A percentile compares a stretch with the other conserved stretches of the same genome.
These are phyloP conservation scores for Machimus rusticus DNA, from an alignment of 2,888 invertebrate species.

Conservation along the genomic window DNA sequence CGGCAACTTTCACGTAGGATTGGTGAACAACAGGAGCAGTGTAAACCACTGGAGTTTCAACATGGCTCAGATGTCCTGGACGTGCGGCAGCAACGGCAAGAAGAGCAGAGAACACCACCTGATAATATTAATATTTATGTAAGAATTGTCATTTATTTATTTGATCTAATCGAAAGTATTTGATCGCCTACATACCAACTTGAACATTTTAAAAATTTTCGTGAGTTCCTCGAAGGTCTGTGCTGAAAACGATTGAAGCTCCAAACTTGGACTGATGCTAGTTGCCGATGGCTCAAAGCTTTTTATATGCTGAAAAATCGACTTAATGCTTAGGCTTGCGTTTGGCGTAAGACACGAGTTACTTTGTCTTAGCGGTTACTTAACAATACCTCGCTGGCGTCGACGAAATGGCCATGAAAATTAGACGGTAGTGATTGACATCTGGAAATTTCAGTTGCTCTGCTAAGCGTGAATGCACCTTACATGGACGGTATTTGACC, in stretches of 20 bases:
- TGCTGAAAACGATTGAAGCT: slow-evolving; percentile 41
- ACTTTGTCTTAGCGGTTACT: neutral
- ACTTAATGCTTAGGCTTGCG: neutral
- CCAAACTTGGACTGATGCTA: slow-evolving; percentile 54
- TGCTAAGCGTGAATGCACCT: neutral
- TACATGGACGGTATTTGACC: neutral
- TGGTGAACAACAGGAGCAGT: slow-evolving; percentile 41
- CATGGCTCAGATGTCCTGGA: slow-evolving; percentile 53
- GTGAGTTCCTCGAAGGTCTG: slow-evolving; percentile 38
- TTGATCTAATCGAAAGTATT: neutral
- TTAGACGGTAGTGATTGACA: neutral
- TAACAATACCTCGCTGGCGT: neutral
- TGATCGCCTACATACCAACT: slow-evolving; percentile 58
- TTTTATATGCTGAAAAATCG: neutral
- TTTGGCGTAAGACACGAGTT: neutral
- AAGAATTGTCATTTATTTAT: neutral
- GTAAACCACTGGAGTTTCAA: slow-evolving; percentile 37
- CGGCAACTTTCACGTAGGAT: slow-evolving; percentile 49
- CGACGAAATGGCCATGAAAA: neutral
- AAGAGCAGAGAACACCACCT: slow-evolving; percentile 71
- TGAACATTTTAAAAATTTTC: slow-evolving; percentile 57
- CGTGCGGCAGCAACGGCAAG: slow-evolving; percentile 63
- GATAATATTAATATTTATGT: neutral
- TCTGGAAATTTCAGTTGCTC: neutral
- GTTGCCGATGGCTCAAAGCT: slow-evolving; percentile 21